Conservation (phyloP, 2,797 vertebrate genomes). For the Poliocrania exsul region DNA sequence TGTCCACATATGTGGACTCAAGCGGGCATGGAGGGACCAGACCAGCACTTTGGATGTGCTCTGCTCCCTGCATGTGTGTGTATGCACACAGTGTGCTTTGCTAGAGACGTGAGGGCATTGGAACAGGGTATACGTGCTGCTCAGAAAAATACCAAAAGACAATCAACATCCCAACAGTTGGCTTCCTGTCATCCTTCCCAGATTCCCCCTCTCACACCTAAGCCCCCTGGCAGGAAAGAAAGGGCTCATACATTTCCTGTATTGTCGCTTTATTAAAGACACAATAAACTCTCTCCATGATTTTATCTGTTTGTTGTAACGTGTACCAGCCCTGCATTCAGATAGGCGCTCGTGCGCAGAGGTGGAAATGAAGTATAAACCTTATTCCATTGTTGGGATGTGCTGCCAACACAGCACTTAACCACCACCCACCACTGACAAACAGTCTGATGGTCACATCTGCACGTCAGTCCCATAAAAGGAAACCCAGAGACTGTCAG, state of each 20-base stretch:
- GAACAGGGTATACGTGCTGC: neutral
- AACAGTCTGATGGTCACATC: conserved; percentile 76
- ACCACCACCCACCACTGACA: conserved; percentile 71
- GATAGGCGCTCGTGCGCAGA: conserved; percentile 16
- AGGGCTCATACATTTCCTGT: neutral
- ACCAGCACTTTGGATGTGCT: neutral
- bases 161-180: neutral
- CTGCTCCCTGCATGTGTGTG: neutral
- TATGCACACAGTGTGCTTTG: neutral
- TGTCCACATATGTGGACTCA: fast-evolving
- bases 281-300: conserved; percentile 2
- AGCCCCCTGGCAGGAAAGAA: neutral
- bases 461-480: conserved; percentile 74
- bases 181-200: neutral
- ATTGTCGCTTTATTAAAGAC: conserved; percentile 40
- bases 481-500: conserved; percentile 73
- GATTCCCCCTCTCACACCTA: fast-evolving
- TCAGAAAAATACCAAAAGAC: neutral
- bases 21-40: fast-evolving
- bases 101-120: neutral
- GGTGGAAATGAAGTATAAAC: conserved; percentile 55
- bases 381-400: conserved; percentile 48
- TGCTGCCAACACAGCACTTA: conserved; percentile 48
- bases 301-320: conserved; percentile 21
- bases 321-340: neutral